phyloP scores from a whole-genome alignment of 2,113 vertebrate species.

The Marmota flaviventris region DNA sequence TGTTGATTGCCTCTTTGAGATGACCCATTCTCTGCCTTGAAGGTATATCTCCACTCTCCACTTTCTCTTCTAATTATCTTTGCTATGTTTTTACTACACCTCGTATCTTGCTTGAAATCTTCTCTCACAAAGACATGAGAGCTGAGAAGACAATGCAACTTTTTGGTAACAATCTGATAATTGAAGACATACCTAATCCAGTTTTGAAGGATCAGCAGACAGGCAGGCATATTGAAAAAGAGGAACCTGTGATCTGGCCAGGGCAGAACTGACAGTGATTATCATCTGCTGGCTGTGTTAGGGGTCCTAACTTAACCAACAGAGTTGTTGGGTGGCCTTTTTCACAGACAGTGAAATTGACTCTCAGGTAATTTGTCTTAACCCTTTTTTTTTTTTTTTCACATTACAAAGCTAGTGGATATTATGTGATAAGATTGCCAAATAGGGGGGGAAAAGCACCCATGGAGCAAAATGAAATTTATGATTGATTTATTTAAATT shows the following conservation, averaged over 20 bases:
- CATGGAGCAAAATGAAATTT: constrained; percentile 2
- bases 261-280: neutral
- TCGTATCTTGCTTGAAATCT: too few species aligned
- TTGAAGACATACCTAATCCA: neutral
- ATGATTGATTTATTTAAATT: neutral
- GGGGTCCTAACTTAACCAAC: neutral
- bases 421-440: neutral
- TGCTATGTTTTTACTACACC: too few species aligned
- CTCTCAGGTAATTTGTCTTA: neutral
- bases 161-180: too few species aligned
- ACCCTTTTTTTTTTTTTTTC: neutral
- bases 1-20: too few species aligned
- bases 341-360: neutral
- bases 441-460: neutral
- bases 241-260: neutral
- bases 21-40: too few species aligned
- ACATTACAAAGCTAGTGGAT: neutral
- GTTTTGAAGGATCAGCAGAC: neutral
- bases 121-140: too few species aligned
- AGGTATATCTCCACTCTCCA: too few species aligned
- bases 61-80: too few species aligned
- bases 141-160: too few species aligned
- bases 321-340: neutral
- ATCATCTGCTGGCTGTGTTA: neutral
- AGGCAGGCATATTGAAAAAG: neutral